Conservation (phyloP, 2,888 invertebrate genomes). For the Rhingia campestris region DNA sequence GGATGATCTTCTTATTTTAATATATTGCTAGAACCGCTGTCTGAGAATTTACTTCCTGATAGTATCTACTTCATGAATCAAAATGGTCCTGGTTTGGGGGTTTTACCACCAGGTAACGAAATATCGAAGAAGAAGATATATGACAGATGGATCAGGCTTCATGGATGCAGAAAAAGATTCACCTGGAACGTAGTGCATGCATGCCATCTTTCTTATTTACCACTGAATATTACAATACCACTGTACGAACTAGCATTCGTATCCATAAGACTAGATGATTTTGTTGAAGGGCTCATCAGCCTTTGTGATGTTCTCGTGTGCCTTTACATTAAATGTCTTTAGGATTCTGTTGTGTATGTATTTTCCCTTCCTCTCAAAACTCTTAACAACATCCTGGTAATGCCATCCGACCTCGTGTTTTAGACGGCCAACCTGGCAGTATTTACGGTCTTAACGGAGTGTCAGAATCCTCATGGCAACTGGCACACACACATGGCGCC, state of each 20-base stretch:
- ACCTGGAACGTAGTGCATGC: too few species aligned
- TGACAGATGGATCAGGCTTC: too few species aligned
- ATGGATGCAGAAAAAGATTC: too few species aligned
- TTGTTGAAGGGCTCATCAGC: slow-evolving; percentile 92
- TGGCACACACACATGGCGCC: slow-evolving; percentile 97
- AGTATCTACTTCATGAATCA: too few species aligned
- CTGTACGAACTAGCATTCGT: slow-evolving; percentile 82
- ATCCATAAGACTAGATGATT: slow-evolving; percentile 95
- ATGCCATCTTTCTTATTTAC: too few species aligned
- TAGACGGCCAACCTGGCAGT: slow-evolving; percentile 96
- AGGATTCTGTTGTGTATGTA: slow-evolving; percentile 84
- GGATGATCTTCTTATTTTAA: too few species aligned
- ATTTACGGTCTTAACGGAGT: slow-evolving; percentile 97
- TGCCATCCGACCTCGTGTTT: slow-evolving; percentile 99
- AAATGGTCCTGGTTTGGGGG: too few species aligned
- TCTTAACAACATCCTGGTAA: slow-evolving; percentile 97
- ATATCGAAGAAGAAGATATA: too few species aligned
- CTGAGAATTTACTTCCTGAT: too few species aligned
- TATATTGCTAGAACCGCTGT: too few species aligned
- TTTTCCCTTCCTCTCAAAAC: slow-evolving; percentile 96
- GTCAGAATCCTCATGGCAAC: slow-evolving; percentile 97
- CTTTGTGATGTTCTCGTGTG: slow-evolving; percentile 91
- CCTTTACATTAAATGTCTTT: slow-evolving; percentile 93
- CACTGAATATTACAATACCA: slow-evolving; percentile 68
- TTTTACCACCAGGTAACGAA: too few species aligned